Conservation (phyloP, 2,797 vertebrate genomes). For the Silurus lanzhouensis region DNA sequence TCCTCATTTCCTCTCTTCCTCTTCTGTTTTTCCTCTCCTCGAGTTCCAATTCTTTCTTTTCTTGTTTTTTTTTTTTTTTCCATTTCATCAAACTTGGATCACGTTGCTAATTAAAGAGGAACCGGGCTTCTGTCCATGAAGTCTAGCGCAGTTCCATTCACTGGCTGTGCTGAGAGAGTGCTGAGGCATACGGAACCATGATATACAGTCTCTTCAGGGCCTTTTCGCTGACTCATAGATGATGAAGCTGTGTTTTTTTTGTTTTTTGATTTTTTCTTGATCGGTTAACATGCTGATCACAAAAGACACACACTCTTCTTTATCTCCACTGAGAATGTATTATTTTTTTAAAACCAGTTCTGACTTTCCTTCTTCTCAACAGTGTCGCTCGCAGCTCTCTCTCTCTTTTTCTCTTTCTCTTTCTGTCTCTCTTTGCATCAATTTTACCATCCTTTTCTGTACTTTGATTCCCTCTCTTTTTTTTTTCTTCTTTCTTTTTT, state of each 20-base stretch:
- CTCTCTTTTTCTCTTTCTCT: neutral
- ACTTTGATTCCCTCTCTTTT: neutral
- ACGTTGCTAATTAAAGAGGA: constrained; percentile 15
- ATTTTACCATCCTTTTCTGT: neutral
- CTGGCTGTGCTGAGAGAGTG: constrained; percentile 6
- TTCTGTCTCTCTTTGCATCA: neutral
- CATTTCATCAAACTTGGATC: neutral
- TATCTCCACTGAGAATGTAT: neutral
- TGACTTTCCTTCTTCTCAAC: neutral
- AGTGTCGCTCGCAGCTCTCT: neutral
- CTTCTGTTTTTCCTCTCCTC: neutral
- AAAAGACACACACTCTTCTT: neutral
- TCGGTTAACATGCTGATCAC: neutral
- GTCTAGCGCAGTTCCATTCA: neutral
- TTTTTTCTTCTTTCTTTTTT: neutral
- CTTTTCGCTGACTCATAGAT: constrained; percentile 18
- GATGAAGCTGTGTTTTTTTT: neutral
- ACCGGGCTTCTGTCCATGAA: neutral
- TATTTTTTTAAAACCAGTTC: no score
- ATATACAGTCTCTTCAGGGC: neutral
- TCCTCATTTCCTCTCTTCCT: neutral
- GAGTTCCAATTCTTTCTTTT: neutral
- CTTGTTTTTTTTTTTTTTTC: neutral
- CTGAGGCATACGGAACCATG: constrained; percentile 4
- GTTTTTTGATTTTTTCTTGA: neutral